phyloP scores from a whole-genome alignment of 2,888 invertebrate genomes.

The Thelaira solivaga region DNA sequence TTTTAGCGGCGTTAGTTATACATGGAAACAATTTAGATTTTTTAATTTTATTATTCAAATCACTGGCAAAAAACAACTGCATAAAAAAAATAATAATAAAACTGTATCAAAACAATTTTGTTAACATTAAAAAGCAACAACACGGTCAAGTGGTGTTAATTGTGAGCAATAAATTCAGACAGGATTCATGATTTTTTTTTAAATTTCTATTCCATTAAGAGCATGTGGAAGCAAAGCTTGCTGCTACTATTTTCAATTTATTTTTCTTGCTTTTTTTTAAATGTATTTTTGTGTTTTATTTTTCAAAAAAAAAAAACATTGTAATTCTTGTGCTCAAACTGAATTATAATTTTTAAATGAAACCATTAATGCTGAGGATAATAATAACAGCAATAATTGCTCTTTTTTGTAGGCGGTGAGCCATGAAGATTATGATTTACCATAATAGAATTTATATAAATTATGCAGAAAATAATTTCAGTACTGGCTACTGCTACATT shows the following conservation, averaged over 20 bases:
- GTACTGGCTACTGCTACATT: background rate
- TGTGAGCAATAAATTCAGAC: slow-evolving; percentile 65
- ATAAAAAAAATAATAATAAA: background rate
- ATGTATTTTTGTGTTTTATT: slow-evolving; percentile 15
- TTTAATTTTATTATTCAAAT: background rate
- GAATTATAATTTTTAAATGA: slow-evolving; percentile 53
- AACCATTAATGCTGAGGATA: slow-evolving; percentile 39
- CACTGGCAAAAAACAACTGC: background rate
- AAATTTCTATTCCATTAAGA: background rate
- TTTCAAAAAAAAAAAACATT: too few relatives aligned
- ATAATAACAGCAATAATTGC: slow-evolving; percentile 46
- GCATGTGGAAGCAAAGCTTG: background rate
- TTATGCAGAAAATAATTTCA: slow-evolving; percentile 8
- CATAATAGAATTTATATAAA: slow-evolving; percentile 42
- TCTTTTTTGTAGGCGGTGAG: slow-evolving; percentile 51
- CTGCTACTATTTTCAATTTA: background rate
- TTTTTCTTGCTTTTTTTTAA: background rate
- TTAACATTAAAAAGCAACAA: slow-evolving; percentile 37
- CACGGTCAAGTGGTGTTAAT: slow-evolving; percentile 65
- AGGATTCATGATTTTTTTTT: slow-evolving; percentile 4
- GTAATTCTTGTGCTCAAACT: slow-evolving; percentile 11
- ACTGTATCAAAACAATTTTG: slow-evolving; percentile 1
- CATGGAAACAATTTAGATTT: background rate
- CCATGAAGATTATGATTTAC: slow-evolving; percentile 43
- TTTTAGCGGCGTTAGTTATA: too few relatives aligned